A percentile compares a stretch with the other conserved stretches of the same genome.
These are phyloP conservation scores for Actias luna DNA, from an alignment of 2,888 invertebrate species.

Conservation along the genomic window DNA sequence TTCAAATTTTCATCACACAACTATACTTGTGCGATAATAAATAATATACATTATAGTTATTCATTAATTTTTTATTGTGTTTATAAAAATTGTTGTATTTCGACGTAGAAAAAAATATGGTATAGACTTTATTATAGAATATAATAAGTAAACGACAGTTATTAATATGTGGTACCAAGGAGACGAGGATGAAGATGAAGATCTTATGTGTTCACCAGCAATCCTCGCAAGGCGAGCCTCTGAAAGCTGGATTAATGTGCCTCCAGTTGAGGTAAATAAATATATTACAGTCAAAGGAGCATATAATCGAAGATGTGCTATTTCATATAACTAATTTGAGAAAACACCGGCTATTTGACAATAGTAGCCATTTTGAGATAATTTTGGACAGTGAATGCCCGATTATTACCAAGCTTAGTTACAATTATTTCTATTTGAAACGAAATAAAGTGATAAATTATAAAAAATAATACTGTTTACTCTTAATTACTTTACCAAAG, in stretches of 20 bases:
- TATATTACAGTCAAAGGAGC: neutral
- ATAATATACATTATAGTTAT: slow-evolving; percentile 1
- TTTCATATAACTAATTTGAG: neutral
- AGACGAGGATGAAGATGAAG: slow-evolving; percentile 91
- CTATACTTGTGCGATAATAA: slow-evolving; percentile 3
- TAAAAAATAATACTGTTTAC: neutral
- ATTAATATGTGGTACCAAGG: slow-evolving; percentile 88
- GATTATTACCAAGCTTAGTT: neutral
- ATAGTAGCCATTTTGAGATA: neutral
- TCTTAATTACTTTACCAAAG: neutral
- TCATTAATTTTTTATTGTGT: slow-evolving; percentile 8
- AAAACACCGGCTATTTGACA: neutral
- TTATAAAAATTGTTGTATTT: neutral
- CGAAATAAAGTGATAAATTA: neutral
- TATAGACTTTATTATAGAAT: slow-evolving; percentile 11
- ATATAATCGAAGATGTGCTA: neutral
- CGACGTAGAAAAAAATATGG: slow-evolving; percentile 1
- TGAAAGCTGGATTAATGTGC: slow-evolving; percentile 94
- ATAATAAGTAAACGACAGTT: slow-evolving; percentile 25
- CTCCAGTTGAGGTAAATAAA: slow-evolving; percentile 90
- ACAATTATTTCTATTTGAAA: neutral
- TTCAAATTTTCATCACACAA: neutral
- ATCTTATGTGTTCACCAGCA: slow-evolving; percentile 93
- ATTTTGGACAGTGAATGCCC: neutral
- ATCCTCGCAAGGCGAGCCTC: slow-evolving; percentile 92